Evolutionary conservation across 2,113 vertebrate species (phyloP), one percentile per base, ranked within the genome.

Genomic region (Procavia capensis): DNA sequence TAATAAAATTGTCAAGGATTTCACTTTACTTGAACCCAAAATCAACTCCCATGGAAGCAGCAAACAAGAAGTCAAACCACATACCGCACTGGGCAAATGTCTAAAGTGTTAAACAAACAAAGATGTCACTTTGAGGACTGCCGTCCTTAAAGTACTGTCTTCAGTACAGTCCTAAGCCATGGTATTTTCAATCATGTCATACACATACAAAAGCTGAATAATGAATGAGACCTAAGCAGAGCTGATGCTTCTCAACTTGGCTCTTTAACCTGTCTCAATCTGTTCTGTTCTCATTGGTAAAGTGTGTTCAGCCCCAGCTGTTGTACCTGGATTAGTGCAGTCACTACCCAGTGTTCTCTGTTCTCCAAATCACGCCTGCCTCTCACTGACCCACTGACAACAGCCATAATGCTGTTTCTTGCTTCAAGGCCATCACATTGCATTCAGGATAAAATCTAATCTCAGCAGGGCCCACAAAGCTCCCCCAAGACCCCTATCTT

Each of bases 281-380:
- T 20, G 8, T 72, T 39, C 6, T 25, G 17, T 72, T 79, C 43
- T 89, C n/a, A 72, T 39, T 34, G 72, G 34, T 17, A 94, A 4
- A 43, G 45, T 36, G 63, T 83, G 11, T 59, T 90, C 47, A 75
- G 34, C 19, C 5, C 59, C 47, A 64, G 64, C 72, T 50, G 39
- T 78, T 93, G 59, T 70, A 83, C 70, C n/a, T 93, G 61, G 74
- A 86, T 74, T 72, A 63, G 17, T 85, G 9, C 57, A 80, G 84
- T 72, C 47, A 68, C 22, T 16, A 63, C 39, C 24, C 54, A 36
- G 4, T 57, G 39, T 85, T 90, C 47, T 61, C 72, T 59, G 59
- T 45, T n/a, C 70, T 47, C 94, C 20, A 89, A 82, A 41, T 61
- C 50, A 72, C 25, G 31, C 16, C 22, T 75, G 70, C 74, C 39